Conservation (phyloP, 2,113 vertebrate genomes). For the Candoia aspera region DNA sequence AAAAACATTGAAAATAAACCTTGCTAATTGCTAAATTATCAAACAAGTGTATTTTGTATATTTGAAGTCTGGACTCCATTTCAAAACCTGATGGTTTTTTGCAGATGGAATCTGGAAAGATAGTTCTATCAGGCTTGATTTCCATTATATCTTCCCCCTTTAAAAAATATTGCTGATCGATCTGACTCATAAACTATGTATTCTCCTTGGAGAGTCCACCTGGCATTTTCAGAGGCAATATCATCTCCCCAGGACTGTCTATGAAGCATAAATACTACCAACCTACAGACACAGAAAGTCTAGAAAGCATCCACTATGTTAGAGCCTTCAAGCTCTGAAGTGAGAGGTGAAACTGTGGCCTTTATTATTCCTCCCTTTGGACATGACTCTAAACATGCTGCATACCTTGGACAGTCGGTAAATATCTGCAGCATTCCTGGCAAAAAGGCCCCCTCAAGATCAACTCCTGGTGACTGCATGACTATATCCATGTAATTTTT, state of each 20-base stretch:
- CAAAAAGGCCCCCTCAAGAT: too few species aligned
- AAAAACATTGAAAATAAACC: too few species aligned
- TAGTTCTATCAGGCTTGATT: slow-evolving; percentile 62
- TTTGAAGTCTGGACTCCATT: neutral
- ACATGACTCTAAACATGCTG: neutral
- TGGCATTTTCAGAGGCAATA: slow-evolving; percentile 65
- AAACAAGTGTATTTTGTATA: too few species aligned
- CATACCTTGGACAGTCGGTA: neutral
- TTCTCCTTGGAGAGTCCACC: slow-evolving; percentile 60
- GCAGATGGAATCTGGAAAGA: too few species aligned
- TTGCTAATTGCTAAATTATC: too few species aligned
- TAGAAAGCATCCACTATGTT: slow-evolving; percentile 33
- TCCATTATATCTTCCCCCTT: neutral
- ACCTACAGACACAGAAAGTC: slow-evolving; percentile 51
- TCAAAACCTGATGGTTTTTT: too few species aligned
- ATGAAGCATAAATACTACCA: slow-evolving; percentile 65
- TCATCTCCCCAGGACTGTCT: slow-evolving; percentile 61
- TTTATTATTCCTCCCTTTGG: neutral
- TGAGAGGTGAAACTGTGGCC: slow-evolving; percentile 12
- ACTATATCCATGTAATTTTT: too few species aligned
- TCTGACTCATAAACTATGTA: slow-evolving; percentile 61
- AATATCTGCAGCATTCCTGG: neutral
- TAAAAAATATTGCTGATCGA: slow-evolving; percentile 62
- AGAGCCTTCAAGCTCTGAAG: neutral
- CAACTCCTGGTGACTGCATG: too few species aligned